These are phyloP conservation scores for Danaus melanippus DNA, from an alignment of 1,140 invertebrate genomes.

Conservation along the genomic window DNA sequence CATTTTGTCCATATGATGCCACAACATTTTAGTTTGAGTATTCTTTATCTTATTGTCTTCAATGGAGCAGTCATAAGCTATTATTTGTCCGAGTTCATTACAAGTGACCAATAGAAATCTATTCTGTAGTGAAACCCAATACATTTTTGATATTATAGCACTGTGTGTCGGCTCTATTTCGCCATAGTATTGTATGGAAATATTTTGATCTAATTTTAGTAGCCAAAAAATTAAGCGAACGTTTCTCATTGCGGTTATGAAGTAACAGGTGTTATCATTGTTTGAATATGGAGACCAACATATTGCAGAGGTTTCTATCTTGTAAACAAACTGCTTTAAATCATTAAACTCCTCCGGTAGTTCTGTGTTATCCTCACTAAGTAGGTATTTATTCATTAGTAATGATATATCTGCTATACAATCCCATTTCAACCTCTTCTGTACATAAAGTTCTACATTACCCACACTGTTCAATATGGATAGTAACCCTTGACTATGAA, in stretches of 20 bases:
- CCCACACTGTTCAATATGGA: constrained; percentile 51
- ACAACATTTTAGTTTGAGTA: constrained; percentile 25
- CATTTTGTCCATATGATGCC: constrained; percentile 50
- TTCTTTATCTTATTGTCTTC: constrained; percentile 18
- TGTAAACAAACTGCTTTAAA: constrained; percentile 32
- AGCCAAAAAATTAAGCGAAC: constrained; percentile 44
- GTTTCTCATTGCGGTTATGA: constrained; percentile 51
- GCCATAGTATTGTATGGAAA: constrained; percentile 21
- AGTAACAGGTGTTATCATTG: constrained; percentile 33
- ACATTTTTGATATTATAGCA: constrained; percentile 25
- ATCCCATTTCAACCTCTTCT: constrained; percentile 23
- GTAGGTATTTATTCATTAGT: constrained; percentile 25
- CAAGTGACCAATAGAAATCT: constrained; percentile 32
- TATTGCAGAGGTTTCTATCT: constrained; percentile 30
- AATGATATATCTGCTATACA: constrained; percentile 36
- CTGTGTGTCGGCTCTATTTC: constrained; percentile 16
- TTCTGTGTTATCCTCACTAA: constrained; percentile 8
- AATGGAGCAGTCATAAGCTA: constrained; percentile 30
- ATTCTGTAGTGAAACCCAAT: constrained; percentile 33
- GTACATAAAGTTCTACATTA: constrained; percentile 38
- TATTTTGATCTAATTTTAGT: constrained; percentile 18
- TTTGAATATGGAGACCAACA: constrained; percentile 40
- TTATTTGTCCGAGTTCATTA: constrained; percentile 36
- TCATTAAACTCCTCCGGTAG: constrained; percentile 25
- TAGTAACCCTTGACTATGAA: constrained; percentile 32